Evolutionary conservation across 2,797 vertebrate species (phyloP).

Genomic region (Podargus strigoides): DNA sequence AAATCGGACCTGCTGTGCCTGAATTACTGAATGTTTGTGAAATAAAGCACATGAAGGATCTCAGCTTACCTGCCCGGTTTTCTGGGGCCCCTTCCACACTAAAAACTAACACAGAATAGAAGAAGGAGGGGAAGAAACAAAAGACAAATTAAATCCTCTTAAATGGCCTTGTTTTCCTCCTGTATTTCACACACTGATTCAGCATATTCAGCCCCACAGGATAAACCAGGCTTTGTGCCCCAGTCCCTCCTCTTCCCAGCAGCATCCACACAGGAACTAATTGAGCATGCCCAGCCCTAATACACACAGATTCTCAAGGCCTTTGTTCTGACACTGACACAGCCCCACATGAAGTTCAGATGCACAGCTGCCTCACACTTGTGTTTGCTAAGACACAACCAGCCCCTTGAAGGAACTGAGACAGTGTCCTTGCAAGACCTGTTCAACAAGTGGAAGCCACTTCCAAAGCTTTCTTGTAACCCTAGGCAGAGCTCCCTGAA

Average conservation of each 20-base stretch:
- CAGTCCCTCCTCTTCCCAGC: slow-evolving; percentile 47
- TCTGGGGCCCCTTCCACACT: slow-evolving; percentile 80
- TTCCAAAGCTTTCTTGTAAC: neutral
- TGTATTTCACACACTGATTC: slow-evolving; percentile 36
- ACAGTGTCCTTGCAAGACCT: neutral
- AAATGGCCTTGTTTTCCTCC: slow-evolving; percentile 42
- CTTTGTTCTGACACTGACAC: neutral
- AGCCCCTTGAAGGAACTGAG: neutral
- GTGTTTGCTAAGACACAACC: neutral
- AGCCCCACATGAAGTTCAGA: neutral
- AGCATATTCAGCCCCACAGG: slow-evolving; percentile 26
- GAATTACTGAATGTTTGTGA: slow-evolving; percentile 27
- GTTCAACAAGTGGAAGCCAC: neutral
- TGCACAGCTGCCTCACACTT: neutral
- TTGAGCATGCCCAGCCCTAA: slow-evolving; percentile 56
- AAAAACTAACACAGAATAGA: slow-evolving; percentile 73
- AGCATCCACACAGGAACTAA: neutral
- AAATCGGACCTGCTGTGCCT: neutral
- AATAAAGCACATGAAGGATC: slow-evolving; percentile 62
- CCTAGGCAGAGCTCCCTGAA: neutral
- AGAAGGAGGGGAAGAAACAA: slow-evolving; percentile 69
- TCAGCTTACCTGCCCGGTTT: slow-evolving; percentile 74
- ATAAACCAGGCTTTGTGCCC: slow-evolving; percentile 29
- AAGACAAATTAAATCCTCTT: slow-evolving; percentile 67
- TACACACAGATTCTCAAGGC: slow-evolving; percentile 14